These are phyloP conservation scores for Antechinus flavipes DNA, from an alignment of 2,113 vertebrate genomes.

Conservation along the genomic window DNA sequence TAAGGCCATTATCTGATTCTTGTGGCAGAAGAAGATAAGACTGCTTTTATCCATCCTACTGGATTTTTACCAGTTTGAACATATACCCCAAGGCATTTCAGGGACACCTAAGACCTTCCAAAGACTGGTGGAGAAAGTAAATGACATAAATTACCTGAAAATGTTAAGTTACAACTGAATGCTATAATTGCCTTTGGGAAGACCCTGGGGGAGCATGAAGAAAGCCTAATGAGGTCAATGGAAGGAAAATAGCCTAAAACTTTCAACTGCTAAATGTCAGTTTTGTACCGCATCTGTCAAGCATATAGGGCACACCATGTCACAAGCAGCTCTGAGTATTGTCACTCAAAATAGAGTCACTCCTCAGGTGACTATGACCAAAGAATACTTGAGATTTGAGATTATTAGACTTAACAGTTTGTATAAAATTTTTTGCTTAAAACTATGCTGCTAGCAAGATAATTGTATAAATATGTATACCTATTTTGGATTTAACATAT, in stretches of 20 bases:
- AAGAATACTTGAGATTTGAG: not conserved
- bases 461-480: not conserved
- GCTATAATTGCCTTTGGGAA: not conserved
- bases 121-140: not conserved
- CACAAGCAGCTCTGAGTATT: not conserved
- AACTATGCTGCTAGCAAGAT: not conserved
- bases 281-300: not conserved
- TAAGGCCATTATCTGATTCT: not conserved
- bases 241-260: not conserved
- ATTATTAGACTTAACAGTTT: not conserved
- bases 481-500: too few relatives aligned
- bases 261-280: not conserved
- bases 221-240: not conserved
- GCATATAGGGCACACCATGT: not conserved
- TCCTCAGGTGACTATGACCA: not conserved
- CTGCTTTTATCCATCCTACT: not conserved
- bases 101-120: not conserved
- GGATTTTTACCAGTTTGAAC: not conserved
- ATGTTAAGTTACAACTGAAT: not conserved
- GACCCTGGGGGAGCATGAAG: not conserved
- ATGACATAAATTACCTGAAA: not conserved
- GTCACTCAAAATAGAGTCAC: not conserved
- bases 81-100: not conserved
- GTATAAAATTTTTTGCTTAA: not conserved
- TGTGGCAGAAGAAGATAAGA: not conserved